Percentiles rank a stretch among this genome's conserved stretches.
These are phyloP conservation scores for Drosophila nr. fundita DNA, from an alignment of 2,888 invertebrate species.

Conservation along the genomic window DNA sequence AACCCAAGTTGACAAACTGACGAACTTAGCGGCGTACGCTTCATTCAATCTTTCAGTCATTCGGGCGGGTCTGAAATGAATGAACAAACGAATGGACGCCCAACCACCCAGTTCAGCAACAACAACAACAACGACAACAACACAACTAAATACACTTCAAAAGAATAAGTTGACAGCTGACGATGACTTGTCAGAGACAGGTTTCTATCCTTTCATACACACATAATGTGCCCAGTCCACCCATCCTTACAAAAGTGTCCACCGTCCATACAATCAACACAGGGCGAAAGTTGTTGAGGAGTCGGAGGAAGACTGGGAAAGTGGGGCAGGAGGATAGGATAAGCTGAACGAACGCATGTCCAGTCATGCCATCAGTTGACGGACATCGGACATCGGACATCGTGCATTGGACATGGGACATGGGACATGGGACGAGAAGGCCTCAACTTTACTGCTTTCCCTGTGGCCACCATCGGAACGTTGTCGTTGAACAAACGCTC, in stretches of 20 bases:
- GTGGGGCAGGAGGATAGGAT: constrained; percentile 14
- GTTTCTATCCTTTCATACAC: constrained; percentile 81
- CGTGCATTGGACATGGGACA: not conserved
- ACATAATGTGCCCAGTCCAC: constrained; percentile 63
- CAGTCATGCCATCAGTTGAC: constrained; percentile 60
- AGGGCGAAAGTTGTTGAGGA: not conserved
- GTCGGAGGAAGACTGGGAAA: not conserved
- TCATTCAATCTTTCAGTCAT: constrained; percentile 72
- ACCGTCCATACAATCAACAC: constrained; percentile 52
- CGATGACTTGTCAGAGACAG: constrained; percentile 84
- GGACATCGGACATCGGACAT: constrained; percentile 51
- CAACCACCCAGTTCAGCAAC: constrained; percentile 36
- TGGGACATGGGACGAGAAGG: constrained; percentile 8
- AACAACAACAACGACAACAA: constrained; percentile 46
- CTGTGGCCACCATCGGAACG: constrained; percentile 15
- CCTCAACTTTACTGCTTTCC: constrained; percentile 55
- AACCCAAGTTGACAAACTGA: constrained; percentile 64
- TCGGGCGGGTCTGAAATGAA: constrained; percentile 42
- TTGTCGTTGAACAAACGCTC: constrained; percentile 36
- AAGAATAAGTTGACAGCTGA: constrained; percentile 84
- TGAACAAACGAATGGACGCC: constrained; percentile 47
- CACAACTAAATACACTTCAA: constrained; percentile 83
- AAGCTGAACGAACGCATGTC: constrained; percentile 59
- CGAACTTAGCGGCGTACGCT: constrained; percentile 61
- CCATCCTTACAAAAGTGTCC: constrained; percentile 41